phyloP scores from a whole-genome alignment of 1,140 invertebrate species.

The Drosophila persimilis region DNA sequence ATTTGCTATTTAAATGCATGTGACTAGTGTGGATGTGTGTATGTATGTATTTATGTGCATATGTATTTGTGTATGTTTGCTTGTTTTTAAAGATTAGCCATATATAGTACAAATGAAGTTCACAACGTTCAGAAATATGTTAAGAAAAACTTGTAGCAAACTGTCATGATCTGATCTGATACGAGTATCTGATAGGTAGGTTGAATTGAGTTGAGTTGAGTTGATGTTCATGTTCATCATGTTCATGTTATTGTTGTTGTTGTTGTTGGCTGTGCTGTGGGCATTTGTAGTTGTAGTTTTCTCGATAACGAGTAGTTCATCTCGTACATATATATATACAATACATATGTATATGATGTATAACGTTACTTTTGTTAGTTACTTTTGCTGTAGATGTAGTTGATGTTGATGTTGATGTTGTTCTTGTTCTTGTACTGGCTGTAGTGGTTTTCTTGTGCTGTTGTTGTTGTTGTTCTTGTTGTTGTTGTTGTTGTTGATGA shows the following conservation, averaged over 20 bases:
- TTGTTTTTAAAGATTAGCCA: slow-evolving; percentile 27
- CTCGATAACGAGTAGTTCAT: slow-evolving; percentile 13
- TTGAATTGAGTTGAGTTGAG: not conserved
- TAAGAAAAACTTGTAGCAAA: slow-evolving; percentile 43
- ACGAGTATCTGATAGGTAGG: no score
- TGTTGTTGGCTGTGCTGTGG: slow-evolving; percentile 36
- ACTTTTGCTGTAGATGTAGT: slow-evolving; percentile 60
- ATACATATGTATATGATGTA: slow-evolving; percentile 23
- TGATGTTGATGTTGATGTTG: slow-evolving; percentile 38
- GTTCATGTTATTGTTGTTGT: slow-evolving; percentile 35
- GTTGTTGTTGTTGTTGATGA: slow-evolving; percentile 50
- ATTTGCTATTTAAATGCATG: slow-evolving; percentile 53
- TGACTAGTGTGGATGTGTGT: slow-evolving; percentile 20
- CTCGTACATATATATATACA: slow-evolving; percentile 49
- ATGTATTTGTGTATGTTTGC: slow-evolving; percentile 11
- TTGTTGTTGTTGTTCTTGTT: slow-evolving; percentile 47
- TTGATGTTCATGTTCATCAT: slow-evolving; percentile 13
- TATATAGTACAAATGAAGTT: slow-evolving; percentile 42
- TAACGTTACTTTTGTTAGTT: slow-evolving; percentile 28
- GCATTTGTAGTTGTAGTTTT: not conserved
- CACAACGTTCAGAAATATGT: slow-evolving; percentile 63
- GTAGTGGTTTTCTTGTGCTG: slow-evolving; percentile 67
- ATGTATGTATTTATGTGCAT: slow-evolving; percentile 11
- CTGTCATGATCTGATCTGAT: slow-evolving; percentile 14
- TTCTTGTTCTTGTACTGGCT: slow-evolving; percentile 69